These are phyloP conservation scores for Nemoura dubitans DNA, from an alignment of 2,888 invertebrate species.

Conservation along the genomic window DNA sequence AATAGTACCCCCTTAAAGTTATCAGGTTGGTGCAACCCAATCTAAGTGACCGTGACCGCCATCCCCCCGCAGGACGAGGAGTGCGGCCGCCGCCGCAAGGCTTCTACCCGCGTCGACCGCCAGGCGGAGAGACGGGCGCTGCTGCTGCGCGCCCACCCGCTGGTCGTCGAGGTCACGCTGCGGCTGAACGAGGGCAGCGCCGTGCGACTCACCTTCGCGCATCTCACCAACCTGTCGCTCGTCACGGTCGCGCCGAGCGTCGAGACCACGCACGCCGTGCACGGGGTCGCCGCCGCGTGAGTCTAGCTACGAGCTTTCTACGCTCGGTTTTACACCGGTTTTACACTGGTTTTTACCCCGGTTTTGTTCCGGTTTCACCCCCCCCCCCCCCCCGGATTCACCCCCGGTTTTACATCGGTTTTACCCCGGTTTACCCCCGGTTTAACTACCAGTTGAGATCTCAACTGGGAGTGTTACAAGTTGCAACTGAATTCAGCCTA, in stretches of 20 bases:
- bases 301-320: conserved; percentile 30
- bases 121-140: conserved; percentile 74
- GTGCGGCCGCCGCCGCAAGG: background rate
- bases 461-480: too few relatives aligned
- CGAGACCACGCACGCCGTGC: conserved; percentile 65
- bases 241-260: conserved; percentile 75
- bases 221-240: conserved; percentile 76
- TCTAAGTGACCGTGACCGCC: background rate
- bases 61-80: background rate
- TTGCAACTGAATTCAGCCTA: too few relatives aligned
- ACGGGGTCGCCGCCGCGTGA: conserved; percentile 69
- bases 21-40: too few relatives aligned
- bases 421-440: too few relatives aligned
- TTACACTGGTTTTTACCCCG: too few relatives aligned
- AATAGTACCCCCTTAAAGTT: too few relatives aligned
- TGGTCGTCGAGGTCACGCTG: conserved; percentile 73
- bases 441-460: too few relatives aligned
- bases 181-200: conserved; percentile 71
- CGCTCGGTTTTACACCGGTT: too few relatives aligned
- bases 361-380: too few relatives aligned
- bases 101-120: conserved; percentile 66
- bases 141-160: conserved; percentile 76
- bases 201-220: conserved; percentile 73
- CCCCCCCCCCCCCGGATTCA: too few relatives aligned
- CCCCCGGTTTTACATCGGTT: too few relatives aligned